Base-by-base conservation (phyloP, 1,140 invertebrate species). In the Aphelinus atriplicis region DNA sequence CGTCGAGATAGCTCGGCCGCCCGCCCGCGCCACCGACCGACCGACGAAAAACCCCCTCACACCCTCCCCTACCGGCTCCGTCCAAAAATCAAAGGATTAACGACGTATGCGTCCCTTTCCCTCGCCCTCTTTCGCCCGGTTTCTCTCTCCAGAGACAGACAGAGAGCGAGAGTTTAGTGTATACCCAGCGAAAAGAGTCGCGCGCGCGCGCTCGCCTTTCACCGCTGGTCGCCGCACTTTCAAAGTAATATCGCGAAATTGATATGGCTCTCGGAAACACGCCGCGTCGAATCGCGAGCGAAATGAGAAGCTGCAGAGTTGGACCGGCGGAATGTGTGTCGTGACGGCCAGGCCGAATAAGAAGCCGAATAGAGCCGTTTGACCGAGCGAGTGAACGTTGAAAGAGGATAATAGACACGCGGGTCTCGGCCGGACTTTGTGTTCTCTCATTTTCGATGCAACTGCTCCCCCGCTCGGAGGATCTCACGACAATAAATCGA, bases 11-110 rank as follows among this genome's bases (percentile, higher is more conserved):
- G 47, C 48, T 10, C 10, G 63, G n/a, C 47, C 9, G n/a, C n/a
- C 46, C 58, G 42, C 42, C 10, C 57, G 57, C 57, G 9, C 3
- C 55, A 48, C 42, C 26, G 26, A 26, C 26, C 26, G 26, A 26
- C 26, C 26, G 26, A 26, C 26, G 26, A 26, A 26, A 26, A 26
- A 26, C 26, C 26, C 26, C 26, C 26, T 26, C 26, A 26, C 26
- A 26, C 26, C 26, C 26, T 26, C 26, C 26, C 26, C 26, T 60
- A 3, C 3, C 57, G 26, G 57, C 57, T 6, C 51, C 26, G 73
- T 79, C 79, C 79, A 85, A 86, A 84, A 86, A 87, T 85, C 84
- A 85, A 84, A 84, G 83, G 82, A 82, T 85, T 81, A 83, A 81
- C 83, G 80, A 82, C 80, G 79, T 76, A 81, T 81, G 79, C 82